phyloP scores from a whole-genome alignment of 1,140 invertebrate species.

The Uloborus diversus region DNA sequence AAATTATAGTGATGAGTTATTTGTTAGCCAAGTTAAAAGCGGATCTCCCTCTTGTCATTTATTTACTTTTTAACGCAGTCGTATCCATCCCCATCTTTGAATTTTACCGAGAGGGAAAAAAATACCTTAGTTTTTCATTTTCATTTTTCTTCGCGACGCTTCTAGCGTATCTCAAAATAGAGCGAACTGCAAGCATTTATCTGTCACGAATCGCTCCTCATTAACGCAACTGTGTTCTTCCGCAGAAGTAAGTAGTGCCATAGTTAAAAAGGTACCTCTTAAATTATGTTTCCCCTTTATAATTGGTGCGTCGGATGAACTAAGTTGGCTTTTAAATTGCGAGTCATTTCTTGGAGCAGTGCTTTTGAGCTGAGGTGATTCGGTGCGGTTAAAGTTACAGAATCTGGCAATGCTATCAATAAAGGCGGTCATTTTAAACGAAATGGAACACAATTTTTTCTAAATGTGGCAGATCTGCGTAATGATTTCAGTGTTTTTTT shows the following conservation, averaged over 20 bases:
- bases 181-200: slow-evolving; percentile 18
- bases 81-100: neutral
- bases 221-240: neutral
- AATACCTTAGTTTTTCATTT: neutral
- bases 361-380: neutral
- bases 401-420: neutral
- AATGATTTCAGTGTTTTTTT: neutral
- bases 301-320: slow-evolving; percentile 13
- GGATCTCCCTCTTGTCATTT: slow-evolving; percentile 23
- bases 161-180: neutral
- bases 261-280: slow-evolving; percentile 32
- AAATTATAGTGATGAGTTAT: slow-evolving; percentile 51
- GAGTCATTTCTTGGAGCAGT: slow-evolving; percentile 39
- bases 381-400: slow-evolving; percentile 4
- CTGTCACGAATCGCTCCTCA: slow-evolving; percentile 29
- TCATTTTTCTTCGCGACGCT: neutral
- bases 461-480: neutral
- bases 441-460: no score
- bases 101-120: neutral
- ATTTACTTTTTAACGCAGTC: neutral
- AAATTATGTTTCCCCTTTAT: slow-evolving; percentile 40
- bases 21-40: slow-evolving; percentile 49
- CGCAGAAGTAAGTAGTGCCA: neutral
- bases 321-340: slow-evolving; percentile 37
- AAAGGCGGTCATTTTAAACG: no score